Evolutionary conservation across 1,140 invertebrate species (phyloP), one percentile per base, ranked within the genome.

Genomic region (Bombus fervidus): DNA sequence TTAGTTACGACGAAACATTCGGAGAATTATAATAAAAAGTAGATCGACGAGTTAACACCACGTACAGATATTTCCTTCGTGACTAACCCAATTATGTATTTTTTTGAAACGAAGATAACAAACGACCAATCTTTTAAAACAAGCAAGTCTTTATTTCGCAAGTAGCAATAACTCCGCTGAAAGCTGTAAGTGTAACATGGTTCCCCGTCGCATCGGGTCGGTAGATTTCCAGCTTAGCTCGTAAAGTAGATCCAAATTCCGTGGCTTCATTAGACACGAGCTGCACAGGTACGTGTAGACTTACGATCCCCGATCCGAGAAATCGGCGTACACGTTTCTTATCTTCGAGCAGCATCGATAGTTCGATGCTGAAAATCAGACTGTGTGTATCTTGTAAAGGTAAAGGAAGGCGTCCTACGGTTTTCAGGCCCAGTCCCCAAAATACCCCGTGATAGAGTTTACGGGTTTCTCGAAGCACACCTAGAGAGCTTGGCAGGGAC

Each of bases 281-380:
- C 71, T 69, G 78, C 47, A 69, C 68, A 75, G 82, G 69, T 73
- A 82, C 72, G 69, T 41, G 77, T 76, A 80, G 86, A 89, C 79
- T 91, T 87, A 91, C 79, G 81, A 85, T 71, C 85, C 53, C 74
- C 74, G 88, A 87, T 83, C 74, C 77, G 69, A 86, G 83, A 90
- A 90, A 90, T 90, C 86, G 86, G 86, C 86, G 83, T 90, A 73
- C 83, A 88, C 39, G 78, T 76, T 62, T 22, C 31, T 87, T 91
- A 91, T 91, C 90, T 66, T n/a, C 2, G 71, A 86, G 41, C 77
- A 85, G 86, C 71, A 90, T 90, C 89, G 86, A 71, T 64, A 64
- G 85, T 57, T 41, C 74, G 68, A 66, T 85, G 84, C 43, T 81
- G 72, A 90, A 83, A 90, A 85, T 90, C 86, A 62, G 80, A 12